Conservation (phyloP, 1,140 invertebrate species). For the Drosophila leontia region DNA sequence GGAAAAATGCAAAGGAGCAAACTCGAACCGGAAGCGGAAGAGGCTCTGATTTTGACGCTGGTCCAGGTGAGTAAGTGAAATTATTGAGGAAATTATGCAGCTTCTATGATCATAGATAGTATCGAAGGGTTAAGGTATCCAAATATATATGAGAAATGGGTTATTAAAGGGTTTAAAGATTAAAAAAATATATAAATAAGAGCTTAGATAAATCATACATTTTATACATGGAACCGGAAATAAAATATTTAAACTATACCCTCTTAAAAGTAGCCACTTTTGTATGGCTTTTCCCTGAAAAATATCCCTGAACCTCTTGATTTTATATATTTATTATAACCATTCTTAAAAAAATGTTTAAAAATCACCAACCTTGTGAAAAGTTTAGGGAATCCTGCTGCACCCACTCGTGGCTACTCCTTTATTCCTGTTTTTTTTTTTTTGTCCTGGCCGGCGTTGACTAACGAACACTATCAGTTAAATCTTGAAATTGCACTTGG, state of each 20-base stretch:
- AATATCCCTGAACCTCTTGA: no score
- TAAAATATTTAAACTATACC: neutral
- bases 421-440: neutral
- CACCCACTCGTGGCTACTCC: neutral
- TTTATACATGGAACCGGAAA: neutral
- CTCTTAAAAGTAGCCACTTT: neutral
- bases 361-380: neutral
- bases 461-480: slow-evolving; percentile 72
- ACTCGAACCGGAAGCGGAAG: slow-evolving; percentile 40
- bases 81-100: slow-evolving; percentile 46
- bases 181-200: neutral
- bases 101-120: neutral
- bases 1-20: slow-evolving; percentile 33
- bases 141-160: no score
- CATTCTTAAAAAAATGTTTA: neutral
- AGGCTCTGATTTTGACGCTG: slow-evolving; percentile 42
- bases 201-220: neutral
- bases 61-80: slow-evolving; percentile 44
- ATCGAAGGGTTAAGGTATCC: neutral
- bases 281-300: neutral
- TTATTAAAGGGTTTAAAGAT: neutral
- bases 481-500: slow-evolving; percentile 75
- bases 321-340: neutral
- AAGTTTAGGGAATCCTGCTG: neutral
- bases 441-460: slow-evolving; percentile 51